A percentile compares a stretch with the other conserved stretches of the same genome.
phyloP scores from a whole-genome alignment of 2,113 vertebrate genomes.

The Onychorhynchus coronatus region DNA sequence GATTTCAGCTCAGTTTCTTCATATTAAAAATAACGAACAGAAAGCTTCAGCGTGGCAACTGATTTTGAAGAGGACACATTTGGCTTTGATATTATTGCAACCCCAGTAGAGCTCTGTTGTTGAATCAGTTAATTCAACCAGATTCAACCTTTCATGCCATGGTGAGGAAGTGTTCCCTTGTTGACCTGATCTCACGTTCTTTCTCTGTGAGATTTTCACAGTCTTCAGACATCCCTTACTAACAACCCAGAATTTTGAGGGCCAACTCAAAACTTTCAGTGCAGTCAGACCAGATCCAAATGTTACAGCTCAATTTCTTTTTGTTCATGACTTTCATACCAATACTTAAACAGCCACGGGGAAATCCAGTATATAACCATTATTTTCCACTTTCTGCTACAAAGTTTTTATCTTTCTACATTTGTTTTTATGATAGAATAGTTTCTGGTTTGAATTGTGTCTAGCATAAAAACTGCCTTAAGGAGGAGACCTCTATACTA shows the following conservation, averaged over 20 bases:
- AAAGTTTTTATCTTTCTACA: constrained; percentile 23
- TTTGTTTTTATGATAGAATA: constrained; percentile 25
- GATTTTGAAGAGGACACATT: neutral
- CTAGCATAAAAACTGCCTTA: constrained; percentile 37
- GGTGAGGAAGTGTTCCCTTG: neutral
- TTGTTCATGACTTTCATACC: neutral
- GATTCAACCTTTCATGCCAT: neutral
- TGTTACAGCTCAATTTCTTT: neutral
- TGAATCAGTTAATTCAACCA: neutral
- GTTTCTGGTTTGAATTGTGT: constrained; percentile 54
- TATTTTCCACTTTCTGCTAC: constrained; percentile 29
- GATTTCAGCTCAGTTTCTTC: neutral
- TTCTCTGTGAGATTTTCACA: neutral
- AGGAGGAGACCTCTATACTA: neutral
- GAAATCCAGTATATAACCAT: neutral
- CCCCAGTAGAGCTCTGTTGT: neutral
- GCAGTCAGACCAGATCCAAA: neutral
- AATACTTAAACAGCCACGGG: neutral
- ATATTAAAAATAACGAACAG: neutral
- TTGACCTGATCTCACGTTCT: neutral
- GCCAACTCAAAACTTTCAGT: neutral
- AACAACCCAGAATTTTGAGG: neutral
- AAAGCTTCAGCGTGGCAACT: neutral
- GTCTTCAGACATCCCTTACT: neutral
- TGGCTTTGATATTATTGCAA: neutral